Evolutionary conservation across 2,113 vertebrate species (phyloP).

Genomic region (Polyodon spathula): DNA sequence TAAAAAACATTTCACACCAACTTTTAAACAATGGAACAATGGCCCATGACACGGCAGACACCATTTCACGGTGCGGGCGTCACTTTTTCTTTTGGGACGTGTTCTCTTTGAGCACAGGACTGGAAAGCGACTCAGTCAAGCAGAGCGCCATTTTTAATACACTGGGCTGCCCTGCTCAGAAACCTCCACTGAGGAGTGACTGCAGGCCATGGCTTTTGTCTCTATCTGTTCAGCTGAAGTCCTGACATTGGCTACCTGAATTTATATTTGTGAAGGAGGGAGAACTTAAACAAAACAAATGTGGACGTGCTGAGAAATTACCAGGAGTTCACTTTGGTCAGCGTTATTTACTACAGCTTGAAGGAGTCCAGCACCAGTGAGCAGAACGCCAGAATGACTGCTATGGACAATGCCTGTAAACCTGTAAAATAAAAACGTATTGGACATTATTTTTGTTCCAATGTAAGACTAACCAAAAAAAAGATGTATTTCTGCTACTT

Average conservation of each 20-base stretch:
- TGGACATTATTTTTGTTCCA: no score
- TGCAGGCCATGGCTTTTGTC: no score
- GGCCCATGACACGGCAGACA: slow-evolving; percentile 11
- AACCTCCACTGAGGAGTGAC: not conserved
- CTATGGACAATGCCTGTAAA: slow-evolving; percentile 71
- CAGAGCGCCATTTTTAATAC: not conserved
- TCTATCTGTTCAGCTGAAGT: no score
- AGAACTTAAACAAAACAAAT: no score
- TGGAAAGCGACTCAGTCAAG: not conserved
- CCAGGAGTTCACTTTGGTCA: no score
- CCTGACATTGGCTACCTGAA: no score
- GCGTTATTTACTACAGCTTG: slow-evolving; percentile 48
- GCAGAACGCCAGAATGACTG: slow-evolving; percentile 94
- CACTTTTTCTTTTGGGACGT: not conserved
- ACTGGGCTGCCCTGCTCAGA: not conserved
- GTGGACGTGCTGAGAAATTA: slow-evolving; percentile 64
- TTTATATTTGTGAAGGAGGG: no score
- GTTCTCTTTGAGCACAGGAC: not conserved
- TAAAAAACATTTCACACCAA: not conserved
- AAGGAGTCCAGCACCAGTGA: slow-evolving; percentile 88
- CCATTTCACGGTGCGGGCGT: not conserved
- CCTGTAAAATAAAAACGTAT: no score
- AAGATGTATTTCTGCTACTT: no score
- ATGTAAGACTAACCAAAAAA: no score
- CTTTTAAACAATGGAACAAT: slow-evolving; percentile 10